Evolutionary conservation across 2,888 invertebrate species (phyloP).

Genomic region (Polia nebulosa): DNA sequence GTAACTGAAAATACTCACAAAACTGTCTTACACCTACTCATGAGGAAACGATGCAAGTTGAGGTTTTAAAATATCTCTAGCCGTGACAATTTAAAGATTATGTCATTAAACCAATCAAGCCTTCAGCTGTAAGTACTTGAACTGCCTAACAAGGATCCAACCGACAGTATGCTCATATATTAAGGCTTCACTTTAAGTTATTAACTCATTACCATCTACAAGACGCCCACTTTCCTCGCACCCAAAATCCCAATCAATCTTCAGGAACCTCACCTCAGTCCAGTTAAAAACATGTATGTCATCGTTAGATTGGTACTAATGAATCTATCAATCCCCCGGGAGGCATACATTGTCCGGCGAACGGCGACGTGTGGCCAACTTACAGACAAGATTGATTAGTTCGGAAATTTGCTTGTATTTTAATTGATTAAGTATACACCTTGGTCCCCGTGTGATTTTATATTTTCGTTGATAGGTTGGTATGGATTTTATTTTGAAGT

Average conservation of each 20-base stretch:
- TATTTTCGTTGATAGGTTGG: conserved; percentile 45
- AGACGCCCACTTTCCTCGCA: conserved; percentile 16
- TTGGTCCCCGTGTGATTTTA: conserved; percentile 68
- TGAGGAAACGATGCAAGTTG: not conserved
- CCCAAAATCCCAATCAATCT: conserved; percentile 50
- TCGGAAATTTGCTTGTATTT: conserved; percentile 77
- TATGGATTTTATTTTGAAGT: conserved; percentile 32
- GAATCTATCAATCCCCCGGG: conserved; percentile 79
- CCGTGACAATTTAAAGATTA: too few relatives aligned
- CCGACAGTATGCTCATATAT: not conserved
- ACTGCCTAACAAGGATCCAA: too few relatives aligned
- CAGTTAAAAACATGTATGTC: conserved; percentile 65
- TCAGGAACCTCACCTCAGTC: conserved; percentile 52
- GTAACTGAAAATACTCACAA: not conserved
- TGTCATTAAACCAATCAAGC: too few relatives aligned
- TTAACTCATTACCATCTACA: conserved; percentile 19
- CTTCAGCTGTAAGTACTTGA: not conserved
- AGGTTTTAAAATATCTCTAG: too few relatives aligned
- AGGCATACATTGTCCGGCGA: conserved; percentile 76
- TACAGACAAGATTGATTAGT: conserved; percentile 77
- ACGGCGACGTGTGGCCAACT: conserved; percentile 70
- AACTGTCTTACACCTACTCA: not conserved
- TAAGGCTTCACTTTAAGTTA: not conserved
- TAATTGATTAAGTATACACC: conserved; percentile 80
- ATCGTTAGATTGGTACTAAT: conserved; percentile 69